These are phyloP conservation scores for Bucorvus abyssinicus DNA, from an alignment of 2,797 vertebrate species.

Conservation along the genomic window DNA sequence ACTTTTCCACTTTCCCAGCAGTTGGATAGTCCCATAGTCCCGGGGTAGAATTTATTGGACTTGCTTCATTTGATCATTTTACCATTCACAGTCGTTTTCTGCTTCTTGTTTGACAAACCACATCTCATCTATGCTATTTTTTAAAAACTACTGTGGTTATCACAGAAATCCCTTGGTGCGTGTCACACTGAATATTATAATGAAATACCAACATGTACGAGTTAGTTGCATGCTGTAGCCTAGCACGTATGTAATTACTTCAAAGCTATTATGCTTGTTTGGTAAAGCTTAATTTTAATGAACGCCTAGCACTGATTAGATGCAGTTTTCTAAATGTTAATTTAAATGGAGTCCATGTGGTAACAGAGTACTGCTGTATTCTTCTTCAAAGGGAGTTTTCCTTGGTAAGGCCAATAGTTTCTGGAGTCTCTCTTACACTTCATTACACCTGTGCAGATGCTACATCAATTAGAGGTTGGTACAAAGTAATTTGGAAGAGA, in stretches of 20 bases:
- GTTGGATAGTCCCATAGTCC: neutral
- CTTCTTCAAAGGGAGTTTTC: neutral
- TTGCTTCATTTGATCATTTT: slow-evolving; percentile 32
- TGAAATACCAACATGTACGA: neutral
- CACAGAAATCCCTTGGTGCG: neutral
- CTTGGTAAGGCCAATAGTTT: neutral
- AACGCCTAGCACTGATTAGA: neutral
- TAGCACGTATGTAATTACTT: neutral
- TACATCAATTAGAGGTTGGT: neutral
- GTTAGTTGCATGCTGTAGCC: neutral
- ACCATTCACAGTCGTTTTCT: neutral
- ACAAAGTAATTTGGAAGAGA: neutral
- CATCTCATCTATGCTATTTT: neutral
- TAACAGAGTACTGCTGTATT: neutral
- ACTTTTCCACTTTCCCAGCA: neutral
- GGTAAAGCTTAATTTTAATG: neutral
- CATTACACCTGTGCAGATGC: neutral
- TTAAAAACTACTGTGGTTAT: neutral
- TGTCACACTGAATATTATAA: neutral
- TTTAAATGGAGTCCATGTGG: neutral
- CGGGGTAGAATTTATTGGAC: neutral
- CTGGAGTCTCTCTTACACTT: neutral
- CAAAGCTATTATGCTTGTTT: slow-evolving; percentile 1
- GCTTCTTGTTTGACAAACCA: neutral
- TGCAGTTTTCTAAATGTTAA: slow-evolving; percentile 1